phyloP scores from a whole-genome alignment of 1,140 invertebrate genomes.

The Cotesia chilonis region DNA sequence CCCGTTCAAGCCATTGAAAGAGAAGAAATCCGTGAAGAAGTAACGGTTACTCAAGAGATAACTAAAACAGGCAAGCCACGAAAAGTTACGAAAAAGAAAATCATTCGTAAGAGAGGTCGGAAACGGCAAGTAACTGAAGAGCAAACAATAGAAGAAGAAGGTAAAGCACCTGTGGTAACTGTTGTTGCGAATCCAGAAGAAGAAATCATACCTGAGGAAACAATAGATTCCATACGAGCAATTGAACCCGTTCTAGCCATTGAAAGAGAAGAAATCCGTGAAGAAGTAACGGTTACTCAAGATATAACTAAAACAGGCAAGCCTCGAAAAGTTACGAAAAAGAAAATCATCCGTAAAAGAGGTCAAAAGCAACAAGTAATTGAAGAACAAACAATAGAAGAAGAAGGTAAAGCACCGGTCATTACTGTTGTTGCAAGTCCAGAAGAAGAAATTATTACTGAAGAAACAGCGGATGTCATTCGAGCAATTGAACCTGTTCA shows the following conservation, averaged over 20 bases:
- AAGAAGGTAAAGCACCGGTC: slow-evolving; percentile 54
- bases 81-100: slow-evolving; percentile 40
- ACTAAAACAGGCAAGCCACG: slow-evolving; percentile 40
- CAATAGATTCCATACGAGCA: neutral
- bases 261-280: slow-evolving; percentile 40
- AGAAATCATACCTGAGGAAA: slow-evolving; percentile 31
- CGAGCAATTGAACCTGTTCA: too few species aligned
- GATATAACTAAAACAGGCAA: slow-evolving; percentile 55
- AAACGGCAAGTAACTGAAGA: slow-evolving; percentile 39
- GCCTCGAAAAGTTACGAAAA: slow-evolving; percentile 54
- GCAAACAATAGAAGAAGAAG: slow-evolving; percentile 44
- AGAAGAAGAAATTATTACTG: slow-evolving; percentile 46
- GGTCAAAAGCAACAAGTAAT: slow-evolving; percentile 53
- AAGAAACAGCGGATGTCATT: too few species aligned
- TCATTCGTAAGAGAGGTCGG: slow-evolving; percentile 34
- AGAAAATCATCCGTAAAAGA: slow-evolving; percentile 51
- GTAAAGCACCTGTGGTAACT: slow-evolving; percentile 19
- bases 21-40: slow-evolving; percentile 35
- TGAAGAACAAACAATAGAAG: slow-evolving; percentile 50
- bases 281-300: slow-evolving; percentile 46
- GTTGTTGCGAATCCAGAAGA: slow-evolving; percentile 22
- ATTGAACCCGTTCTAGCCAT: slow-evolving; percentile 21
- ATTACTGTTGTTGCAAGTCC: slow-evolving; percentile 53
- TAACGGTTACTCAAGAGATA: slow-evolving; percentile 40
- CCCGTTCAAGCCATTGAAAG: slow-evolving; percentile 24